These are phyloP conservation scores for Rhynchophorus ferrugineus DNA, from an alignment of 1,140 invertebrate species.

Conservation along the genomic window DNA sequence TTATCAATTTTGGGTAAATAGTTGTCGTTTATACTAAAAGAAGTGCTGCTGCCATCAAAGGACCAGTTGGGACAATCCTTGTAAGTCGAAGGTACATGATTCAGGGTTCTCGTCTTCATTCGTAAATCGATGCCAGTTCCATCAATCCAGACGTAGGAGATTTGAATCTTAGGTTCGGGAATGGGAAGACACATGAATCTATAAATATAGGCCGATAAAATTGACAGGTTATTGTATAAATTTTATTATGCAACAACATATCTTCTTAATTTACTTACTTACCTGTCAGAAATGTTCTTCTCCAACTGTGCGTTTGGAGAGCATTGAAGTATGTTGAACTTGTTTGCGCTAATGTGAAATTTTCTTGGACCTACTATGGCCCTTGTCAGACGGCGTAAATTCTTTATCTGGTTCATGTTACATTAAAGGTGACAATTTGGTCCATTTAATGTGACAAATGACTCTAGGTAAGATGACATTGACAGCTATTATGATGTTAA, in stretches of 20 bases:
- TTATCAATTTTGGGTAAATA: neutral
- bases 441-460: no score
- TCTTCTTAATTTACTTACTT: no score
- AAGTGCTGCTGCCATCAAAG: slow-evolving; percentile 86
- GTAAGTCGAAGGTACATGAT: slow-evolving; percentile 37
- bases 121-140: slow-evolving; percentile 74
- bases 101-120: slow-evolving; percentile 35
- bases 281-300: neutral
- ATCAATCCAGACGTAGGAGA: slow-evolving; percentile 86
- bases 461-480: no score
- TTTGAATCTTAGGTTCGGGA: slow-evolving; percentile 60
- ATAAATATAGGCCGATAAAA: neutral
- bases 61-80: slow-evolving; percentile 89
- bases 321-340: neutral
- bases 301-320: neutral
- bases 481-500: no score
- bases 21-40: slow-evolving; percentile 7
- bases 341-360: neutral
- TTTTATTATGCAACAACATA: neutral
- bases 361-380: no score
- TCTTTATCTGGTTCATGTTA: no score
- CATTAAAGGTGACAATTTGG: no score
- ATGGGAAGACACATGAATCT: slow-evolving; percentile 64
- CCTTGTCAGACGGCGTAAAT: no score
- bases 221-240: neutral